Evolutionary conservation across 2,113 vertebrate genomes (phyloP), one percentile per base, ranked within the genome.

Genomic region (Alaudala cheleensis): DNA sequence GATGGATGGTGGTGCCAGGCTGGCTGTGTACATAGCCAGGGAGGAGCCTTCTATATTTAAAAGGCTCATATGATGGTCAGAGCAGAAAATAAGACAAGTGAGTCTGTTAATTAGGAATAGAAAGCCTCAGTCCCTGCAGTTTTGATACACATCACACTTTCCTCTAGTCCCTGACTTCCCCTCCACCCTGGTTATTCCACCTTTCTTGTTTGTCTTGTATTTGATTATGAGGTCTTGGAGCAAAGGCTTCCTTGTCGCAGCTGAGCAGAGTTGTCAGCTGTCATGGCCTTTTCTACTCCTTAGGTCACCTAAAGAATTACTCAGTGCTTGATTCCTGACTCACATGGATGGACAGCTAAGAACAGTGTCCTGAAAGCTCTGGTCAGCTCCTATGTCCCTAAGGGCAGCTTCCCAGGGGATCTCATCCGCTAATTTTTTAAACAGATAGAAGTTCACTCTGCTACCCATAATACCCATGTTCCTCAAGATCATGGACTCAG

Each of bases 31-130:
- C 86, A 60, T 58, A 94, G 86, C 56, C 77, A 86, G 51, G 76
- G 80, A 95, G 91, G 76, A 88, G 76, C 56, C 25, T 83, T 93
- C 88, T 93, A 81, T 92, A 88, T 94, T 95, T 96, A 73, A 93
- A 90, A 94, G 65, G 42, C 39, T 94, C 66, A 88, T 81, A 64
- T 7, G 50, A 86, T 81, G 67, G 86, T 86, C 86, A 90, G 29
- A 86, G 44, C 25, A 95, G 91, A 93, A 96, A 97, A 93, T 88
- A 86, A 93, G 86, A 92, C 88, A 66, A 92, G 90, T 22, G 58
- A 92, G 42, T 62, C 82, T 16, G 54, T 94, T 96, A 96, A 96
- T 93, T 90, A 86, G 76, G 80, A 70, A 88, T 66, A 78, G 88
- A 93, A 91, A 88, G 64, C 80, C 67, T 92, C 56, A 44, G 60